Evolutionary conservation across 2,113 vertebrate species (phyloP).

Genomic region (Xenus cinereus): DNA sequence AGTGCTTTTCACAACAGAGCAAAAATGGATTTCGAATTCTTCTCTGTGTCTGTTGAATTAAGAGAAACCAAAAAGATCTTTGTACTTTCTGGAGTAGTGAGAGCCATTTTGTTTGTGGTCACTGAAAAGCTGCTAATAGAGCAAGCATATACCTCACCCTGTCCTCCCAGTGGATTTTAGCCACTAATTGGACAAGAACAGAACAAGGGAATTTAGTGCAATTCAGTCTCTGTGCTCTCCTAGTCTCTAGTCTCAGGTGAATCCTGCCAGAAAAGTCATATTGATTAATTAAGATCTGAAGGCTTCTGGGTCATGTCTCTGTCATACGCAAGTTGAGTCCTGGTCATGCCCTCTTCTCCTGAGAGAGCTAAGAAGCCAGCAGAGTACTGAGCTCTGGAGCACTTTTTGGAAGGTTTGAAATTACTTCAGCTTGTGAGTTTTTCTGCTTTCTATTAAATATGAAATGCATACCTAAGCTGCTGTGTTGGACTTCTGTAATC

Average conservation of each 20-base stretch:
- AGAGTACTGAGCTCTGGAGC: neutral
- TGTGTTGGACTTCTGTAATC: neutral
- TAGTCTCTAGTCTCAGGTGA: neutral
- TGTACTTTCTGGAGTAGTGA: neutral
- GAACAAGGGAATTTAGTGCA: neutral
- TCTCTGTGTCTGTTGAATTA: neutral
- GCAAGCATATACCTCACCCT: neutral
- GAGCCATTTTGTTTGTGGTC: neutral
- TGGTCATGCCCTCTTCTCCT: neutral
- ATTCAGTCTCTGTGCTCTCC: neutral
- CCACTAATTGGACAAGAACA: conserved; percentile 29
- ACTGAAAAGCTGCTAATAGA: neutral
- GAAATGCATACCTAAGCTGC: neutral
- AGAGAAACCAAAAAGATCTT: neutral
- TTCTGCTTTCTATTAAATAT: neutral
- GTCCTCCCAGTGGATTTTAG: conserved; percentile 11
- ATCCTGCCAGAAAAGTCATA: neutral
- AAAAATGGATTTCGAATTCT: neutral
- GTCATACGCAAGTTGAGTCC: neutral
- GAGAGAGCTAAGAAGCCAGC: neutral
- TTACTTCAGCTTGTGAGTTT: neutral
- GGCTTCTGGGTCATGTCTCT: neutral
- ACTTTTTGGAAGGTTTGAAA: neutral
- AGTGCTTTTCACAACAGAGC: neutral
- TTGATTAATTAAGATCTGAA: conserved; percentile 6